Base-by-base conservation (phyloP, 2,797 vertebrate species). In the Mormyrops attenuatus region DNA sequence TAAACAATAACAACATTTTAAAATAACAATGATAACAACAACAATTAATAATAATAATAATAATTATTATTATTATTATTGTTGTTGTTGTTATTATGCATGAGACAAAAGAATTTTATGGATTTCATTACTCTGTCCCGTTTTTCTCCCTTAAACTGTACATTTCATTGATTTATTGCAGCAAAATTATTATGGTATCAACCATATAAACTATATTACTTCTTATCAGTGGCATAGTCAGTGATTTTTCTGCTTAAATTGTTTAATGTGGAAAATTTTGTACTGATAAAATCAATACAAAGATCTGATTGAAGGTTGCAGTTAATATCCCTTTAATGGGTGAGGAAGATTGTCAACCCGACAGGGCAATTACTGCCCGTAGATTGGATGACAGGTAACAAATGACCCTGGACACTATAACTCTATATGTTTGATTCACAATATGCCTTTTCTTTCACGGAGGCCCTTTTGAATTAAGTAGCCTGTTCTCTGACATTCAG, bases 391-490 rank as follows among this genome's bases (percentile, higher is more conserved):
- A 87, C 52, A 53, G 49, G 84, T 86, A 86, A 34, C 50, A 57
- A 57, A 87, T 55, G 52, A 38, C 53, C 85, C 30, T 8, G 20
- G 49, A 26, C 49, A 85, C n/a, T 85, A 50, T 85, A 85, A 85
- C n/a, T 11, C 66, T 73, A 34, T 73, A 49, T 85, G 44, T 85
- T 85, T 84, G 38, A 84, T 47, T 84, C 38, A 17, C 38, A 84
- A 49, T 49, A 44, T 84, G 80, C 41, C 44, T 84, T 85, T 85
- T 50, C 44, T 85, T 52, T 22, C 44, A 50, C 5, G 84, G 44
- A 85, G 84, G 84, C 84, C 84, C 49, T 52, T 52, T 52, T 50
- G 84, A 85, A 85, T 85, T 85, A 50, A 85, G 84, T 50, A 52
- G 47, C 84, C 49, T 52, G n/a, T 52, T 52, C 47, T 47, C 84